Conservation (phyloP, 1,140 invertebrate species). For the Sitophilus oryzae region DNA sequence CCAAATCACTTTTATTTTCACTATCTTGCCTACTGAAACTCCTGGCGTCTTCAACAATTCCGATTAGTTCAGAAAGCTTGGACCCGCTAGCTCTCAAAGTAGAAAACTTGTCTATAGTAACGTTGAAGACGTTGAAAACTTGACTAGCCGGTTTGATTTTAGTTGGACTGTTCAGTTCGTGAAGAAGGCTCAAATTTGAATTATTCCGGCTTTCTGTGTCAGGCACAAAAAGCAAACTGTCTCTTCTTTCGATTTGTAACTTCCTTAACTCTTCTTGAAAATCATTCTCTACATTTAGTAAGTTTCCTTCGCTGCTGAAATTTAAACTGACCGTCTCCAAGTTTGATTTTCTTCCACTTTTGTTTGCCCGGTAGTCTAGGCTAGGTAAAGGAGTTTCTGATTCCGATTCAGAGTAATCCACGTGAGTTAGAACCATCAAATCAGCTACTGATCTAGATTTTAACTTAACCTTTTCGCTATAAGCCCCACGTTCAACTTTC, state of each 20-base stretch:
- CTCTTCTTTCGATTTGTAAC: constrained; percentile 44
- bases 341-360: constrained; percentile 30
- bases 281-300: constrained; percentile 50
- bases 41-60: constrained; percentile 12
- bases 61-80: constrained; percentile 30
- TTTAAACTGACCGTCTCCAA: constrained; percentile 37
- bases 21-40: constrained; percentile 17
- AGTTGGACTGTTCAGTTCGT: constrained; percentile 36
- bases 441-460: constrained; percentile 69
- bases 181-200: constrained; percentile 30
- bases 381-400: constrained; percentile 50
- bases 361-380: constrained; percentile 35
- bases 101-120: constrained; percentile 36
- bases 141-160: constrained; percentile 39
- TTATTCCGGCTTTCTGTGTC: constrained; percentile 36
- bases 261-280: constrained; percentile 53
- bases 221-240: constrained; percentile 44
- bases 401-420: constrained; percentile 59
- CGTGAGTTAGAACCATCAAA: constrained; percentile 67
- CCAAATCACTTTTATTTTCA: constrained; percentile 20
- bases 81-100: constrained; percentile 24
- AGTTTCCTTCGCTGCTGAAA: constrained; percentile 54
- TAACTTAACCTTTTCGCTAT: constrained; percentile 62
- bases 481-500: constrained; percentile 58
- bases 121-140: constrained; percentile 42